Base-by-base conservation (phyloP, 2,113 vertebrate genomes). In the Pteruthius melanotis region DNA sequence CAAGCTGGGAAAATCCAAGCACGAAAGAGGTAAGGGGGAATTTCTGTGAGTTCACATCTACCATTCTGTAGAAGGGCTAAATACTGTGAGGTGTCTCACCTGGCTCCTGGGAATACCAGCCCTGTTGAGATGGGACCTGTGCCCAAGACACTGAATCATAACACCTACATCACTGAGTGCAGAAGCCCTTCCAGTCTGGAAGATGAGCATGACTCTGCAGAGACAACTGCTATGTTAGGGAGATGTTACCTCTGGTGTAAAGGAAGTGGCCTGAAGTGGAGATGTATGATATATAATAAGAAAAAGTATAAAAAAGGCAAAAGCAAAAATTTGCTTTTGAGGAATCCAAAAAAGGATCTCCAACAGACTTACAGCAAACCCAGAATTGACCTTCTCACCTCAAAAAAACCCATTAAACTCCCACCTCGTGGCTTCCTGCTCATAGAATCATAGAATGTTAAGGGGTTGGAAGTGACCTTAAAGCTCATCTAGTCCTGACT, bases 121-220 rank as follows among this genome's bases (percentile, higher is more conserved):
- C 24, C 69, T 45, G 30, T 6, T 24, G 66, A 68, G 83, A 83
- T 85, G 79, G 79, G 86, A 66, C 12, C 18, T 0, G 2, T 80
- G 83, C 94, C 83, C 86, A 72, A 63, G 75, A 60, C 0, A 8
- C 39, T 88, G 89, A 92, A 83, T 85, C 86, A 85, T 5, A 83
- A 39, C 52, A 64, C 49, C 49, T n/a, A 40, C 27, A 6, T 44
- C 39, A 45, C 27, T 1, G 3, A 37, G 49, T 3, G 6, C 49
- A 70, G 82, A 37, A 66, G 82, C 17, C 3, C 6, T 65, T 64
- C 40, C 64, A 54, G 81, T 11, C 56, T 39, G 50, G 47, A 57
- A 61, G 40, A 72, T 6, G 19, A 72, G 49, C 5, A 0, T 3
- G 7, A 15, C 44, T 28, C 33, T n/a, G 44, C 42, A 49, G 45